Evolutionary conservation across 1,140 invertebrate genomes (phyloP), one percentile per base, ranked within the genome.

Genomic region (Drusus annulatus): DNA sequence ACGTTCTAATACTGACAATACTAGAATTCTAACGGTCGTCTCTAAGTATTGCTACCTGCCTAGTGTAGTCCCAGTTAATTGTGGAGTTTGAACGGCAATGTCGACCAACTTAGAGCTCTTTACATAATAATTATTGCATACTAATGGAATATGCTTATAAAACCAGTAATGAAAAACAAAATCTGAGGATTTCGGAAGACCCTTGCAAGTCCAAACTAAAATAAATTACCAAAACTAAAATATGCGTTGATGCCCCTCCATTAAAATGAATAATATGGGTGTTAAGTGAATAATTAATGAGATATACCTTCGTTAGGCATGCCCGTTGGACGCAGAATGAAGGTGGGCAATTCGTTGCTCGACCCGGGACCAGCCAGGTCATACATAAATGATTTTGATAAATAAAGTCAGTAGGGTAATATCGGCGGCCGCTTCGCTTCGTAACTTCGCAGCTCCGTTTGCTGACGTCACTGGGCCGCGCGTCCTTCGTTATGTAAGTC

Each of bases 231-330:
- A 13, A 68, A 3, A 28, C 21, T n/a, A 65, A 65, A 65, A 65
- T 31, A 25, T 31, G 63, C 31, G 56, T 36, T 45, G 63, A 71
- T 36, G 50, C 31, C 17, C 68, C 4, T 17, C 68, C 50, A 51
- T 71, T 51, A 68, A 28, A 68, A 68, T 28, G 69, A 50, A 54
- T 73, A 56, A 56, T 52, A 51, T 50, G 50, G 28, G 54, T 75
- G 73, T 75, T 58, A 75, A 75, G 58, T 75, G 52, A 75, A 54
- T 63, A 76, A 76, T 51, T 76, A 76, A 76, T 76, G 36, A 76
- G 75, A 63, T 60, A 63, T 65, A 60, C 75, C 75, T 76, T 76
- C 75, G 75, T 76, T 76, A 76, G 75, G 10, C 69, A 45, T 13
- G 52, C 23, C 50, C 28, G 52, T 28, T 23, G 69, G 50, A 73